Evolutionary conservation across 2,797 vertebrate genomes (phyloP), one percentile per base, ranked within the genome.

Genomic region (Intellagama lesueurii): DNA sequence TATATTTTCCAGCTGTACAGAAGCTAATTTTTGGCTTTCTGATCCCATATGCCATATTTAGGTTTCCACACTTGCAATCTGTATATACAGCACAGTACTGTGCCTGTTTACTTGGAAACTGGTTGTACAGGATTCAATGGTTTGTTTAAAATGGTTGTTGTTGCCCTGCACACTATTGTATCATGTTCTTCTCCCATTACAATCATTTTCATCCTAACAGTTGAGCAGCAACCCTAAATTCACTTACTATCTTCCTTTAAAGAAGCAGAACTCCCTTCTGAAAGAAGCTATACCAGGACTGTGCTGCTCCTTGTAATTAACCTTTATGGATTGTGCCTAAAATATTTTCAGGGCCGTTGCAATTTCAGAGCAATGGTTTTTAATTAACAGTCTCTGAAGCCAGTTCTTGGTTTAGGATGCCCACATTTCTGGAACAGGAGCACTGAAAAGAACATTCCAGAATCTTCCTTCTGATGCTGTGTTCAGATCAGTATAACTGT

Each of bases 21-120:
- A 72, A 11, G 49, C 3, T 24, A 66, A 85, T 85, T 79, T 85
- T 73, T 52, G 35, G 69, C 77, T 81, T 1, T 47, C 35, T 32
- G 26, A 66, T 35, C 30, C 73, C 9, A 9, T 77, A 66, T 49
- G 52, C 77, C 84, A 66, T 89, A 68, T 81, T 89, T 89, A 89
- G 78, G n/a, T 79, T 80, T 30, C 11, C 12, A 32, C 64, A 80
- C 30, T 7, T 86, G 40, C 11, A 69, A 68, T 8, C 28, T 69
- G 40, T 75, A 4, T 52, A 35, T 3, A 35, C 30, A 12, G n/a
- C 30, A 24, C 60, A 56, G 22, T 75, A n/a, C 32, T 56, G 73
- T 85, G 47, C 69, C 24, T 52, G 19, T 11, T 70, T 49, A 47
- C 44, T 83, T 83, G 17, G 28, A 83, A 8, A 22, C 19, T 49